Base-by-base conservation (phyloP, 1,140 invertebrate genomes). In the Drosophila lacertosa region DNA sequence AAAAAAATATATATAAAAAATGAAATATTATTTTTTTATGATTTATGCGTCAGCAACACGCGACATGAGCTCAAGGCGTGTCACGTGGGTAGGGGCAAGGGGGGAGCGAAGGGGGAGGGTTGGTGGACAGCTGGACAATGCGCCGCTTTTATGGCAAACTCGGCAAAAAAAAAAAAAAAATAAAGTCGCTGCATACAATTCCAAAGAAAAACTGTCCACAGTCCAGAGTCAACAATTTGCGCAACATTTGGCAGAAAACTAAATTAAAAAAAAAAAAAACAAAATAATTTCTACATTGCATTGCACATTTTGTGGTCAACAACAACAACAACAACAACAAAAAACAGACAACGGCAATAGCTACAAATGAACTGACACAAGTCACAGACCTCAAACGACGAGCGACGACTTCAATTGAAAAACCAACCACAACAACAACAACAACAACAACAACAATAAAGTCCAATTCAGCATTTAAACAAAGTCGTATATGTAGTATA, bases 11-110 rank as follows among this genome's bases (percentile, higher is more conserved):
- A n/a, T 29, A 76, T 84, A 29, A 29, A n/a, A n/a, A n/a, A n/a
- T n/a, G n/a, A n/a, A n/a, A 37, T 77, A 68, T 65, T 53, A 77
- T 65, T 76, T 42, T 32, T 62, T 47, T 81, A 81, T 86, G 81
- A 86, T 86, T 86, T 88, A 86, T 86, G 81, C 81, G 82, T 81
- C 77, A 86, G 74, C 62, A 60, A 88, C 81, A 88, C 82, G 82
- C 82, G 80, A 83, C 79, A 71, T 63, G 60, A 45, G 65, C 18
- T 35, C 53, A 37, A 35, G 58, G 26, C 47, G 55, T 42, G 65
- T 20, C 45, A 26, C 53, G 73, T 20, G 47, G 29, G 18, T 35
- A 35, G 20, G 29, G n/a, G 15, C 33, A n/a, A n/a, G n/a, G 35
- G 18, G 32, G 35, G 20, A 24, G 13, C 15, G 54, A n/a, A 9